Evolutionary conservation across 2,797 vertebrate species (phyloP).

Genomic region (Bradypodion pumilum): DNA sequence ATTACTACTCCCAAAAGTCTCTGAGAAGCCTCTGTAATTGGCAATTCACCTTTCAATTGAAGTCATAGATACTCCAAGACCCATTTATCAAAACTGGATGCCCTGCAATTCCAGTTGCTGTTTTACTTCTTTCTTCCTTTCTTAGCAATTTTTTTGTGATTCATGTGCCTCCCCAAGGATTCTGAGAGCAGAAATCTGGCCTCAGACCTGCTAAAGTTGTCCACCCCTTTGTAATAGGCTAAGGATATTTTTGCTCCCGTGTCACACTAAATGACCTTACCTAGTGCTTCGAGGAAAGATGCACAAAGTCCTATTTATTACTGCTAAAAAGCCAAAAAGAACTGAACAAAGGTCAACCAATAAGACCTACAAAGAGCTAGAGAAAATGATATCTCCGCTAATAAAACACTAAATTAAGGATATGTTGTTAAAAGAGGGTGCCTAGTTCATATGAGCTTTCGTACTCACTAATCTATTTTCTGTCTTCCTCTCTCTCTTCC

Average conservation of each 20-base stretch:
- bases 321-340: neutral
- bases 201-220: no score
- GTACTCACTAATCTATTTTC: neutral
- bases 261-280: neutral
- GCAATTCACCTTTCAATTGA: no score
- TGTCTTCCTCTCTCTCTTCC: neutral
- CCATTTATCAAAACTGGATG: no score
- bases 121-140: no score
- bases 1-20: no score
- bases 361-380: neutral
- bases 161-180: no score
- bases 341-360: neutral
- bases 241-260: neutral
- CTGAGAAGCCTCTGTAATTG: no score
- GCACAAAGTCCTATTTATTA: neutral
- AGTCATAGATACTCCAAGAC: no score
- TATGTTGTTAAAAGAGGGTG: neutral
- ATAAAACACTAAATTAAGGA: slow-evolving; percentile 16
- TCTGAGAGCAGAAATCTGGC: no score
- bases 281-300: neutral
- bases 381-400: slow-evolving; percentile 11
- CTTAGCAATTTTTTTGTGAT: no score
- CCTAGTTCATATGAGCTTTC: neutral
- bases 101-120: no score
- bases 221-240: no score